These are phyloP conservation scores for Spatula versicolor DNA, from an alignment of 2,797 vertebrate genomes.

Conservation along the genomic window DNA sequence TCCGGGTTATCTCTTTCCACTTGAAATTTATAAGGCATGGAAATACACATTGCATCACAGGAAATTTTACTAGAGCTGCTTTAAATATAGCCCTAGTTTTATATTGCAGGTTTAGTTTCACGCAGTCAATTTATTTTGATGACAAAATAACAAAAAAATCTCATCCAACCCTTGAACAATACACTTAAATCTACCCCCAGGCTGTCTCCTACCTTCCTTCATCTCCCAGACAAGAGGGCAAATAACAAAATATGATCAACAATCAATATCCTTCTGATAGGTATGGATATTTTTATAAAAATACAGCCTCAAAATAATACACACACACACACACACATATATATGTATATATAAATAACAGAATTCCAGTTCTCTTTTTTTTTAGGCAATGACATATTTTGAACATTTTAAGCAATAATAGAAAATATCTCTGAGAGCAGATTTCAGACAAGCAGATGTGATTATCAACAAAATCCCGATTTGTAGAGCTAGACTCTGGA, in stretches of 20 bases:
- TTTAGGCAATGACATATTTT: neutral
- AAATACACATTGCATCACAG: neutral
- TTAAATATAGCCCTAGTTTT: neutral
- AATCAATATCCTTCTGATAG: neutral
- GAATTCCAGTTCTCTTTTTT: neutral
- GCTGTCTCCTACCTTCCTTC: neutral
- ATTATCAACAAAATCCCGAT: neutral
- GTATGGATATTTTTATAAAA: neutral
- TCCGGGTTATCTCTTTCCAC: neutral
- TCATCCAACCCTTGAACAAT: neutral
- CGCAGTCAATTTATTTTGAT: neutral
- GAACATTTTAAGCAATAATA: neutral
- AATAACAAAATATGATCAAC: neutral
- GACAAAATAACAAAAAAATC: rapidly evolving
- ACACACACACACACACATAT: too few species aligned
- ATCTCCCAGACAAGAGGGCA: neutral
- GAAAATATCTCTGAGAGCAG: neutral
- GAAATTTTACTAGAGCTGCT: neutral
- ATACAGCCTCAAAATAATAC: neutral
- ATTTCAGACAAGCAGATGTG: neutral
- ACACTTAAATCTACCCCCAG: neutral
- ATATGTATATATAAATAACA: too few species aligned
- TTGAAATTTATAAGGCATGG: neutral
- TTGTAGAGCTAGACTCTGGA: neutral
- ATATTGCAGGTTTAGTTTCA: neutral